phyloP scores from a whole-genome alignment of 1,140 invertebrate genomes.

The Drosophila willistoni region DNA sequence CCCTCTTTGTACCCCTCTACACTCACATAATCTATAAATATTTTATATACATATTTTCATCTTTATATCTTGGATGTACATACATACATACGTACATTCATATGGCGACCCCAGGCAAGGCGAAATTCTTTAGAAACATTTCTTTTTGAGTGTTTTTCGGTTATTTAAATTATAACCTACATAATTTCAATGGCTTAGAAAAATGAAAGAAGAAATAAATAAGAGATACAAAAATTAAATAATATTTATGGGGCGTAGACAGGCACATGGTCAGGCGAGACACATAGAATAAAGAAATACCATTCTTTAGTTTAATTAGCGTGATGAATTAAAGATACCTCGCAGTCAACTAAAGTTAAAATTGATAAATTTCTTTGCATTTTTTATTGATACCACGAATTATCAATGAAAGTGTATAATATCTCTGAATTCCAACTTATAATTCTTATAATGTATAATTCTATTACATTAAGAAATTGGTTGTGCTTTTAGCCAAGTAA shows the following conservation, averaged over 20 bases:
- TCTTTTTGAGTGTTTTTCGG: conserved; percentile 57
- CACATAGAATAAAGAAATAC: conserved; percentile 42
- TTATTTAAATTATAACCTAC: conserved; percentile 80
- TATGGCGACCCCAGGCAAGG: conserved; percentile 74
- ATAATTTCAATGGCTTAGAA: conserved; percentile 77
- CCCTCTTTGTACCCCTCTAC: conserved; percentile 44
- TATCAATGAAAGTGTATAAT: no score
- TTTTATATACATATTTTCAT: conserved; percentile 38
- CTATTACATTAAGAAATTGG: no score
- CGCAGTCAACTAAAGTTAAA: background rate
- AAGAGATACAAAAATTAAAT: conserved; percentile 63
- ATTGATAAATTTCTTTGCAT: no score
- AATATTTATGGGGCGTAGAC: conserved; percentile 78
- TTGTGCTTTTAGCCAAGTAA: no score
- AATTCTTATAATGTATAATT: no score
- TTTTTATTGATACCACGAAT: no score
- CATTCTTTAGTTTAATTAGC: background rate
- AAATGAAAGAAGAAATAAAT: conserved; percentile 48
- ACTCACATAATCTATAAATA: conserved; percentile 76
- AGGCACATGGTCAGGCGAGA: conserved; percentile 70
- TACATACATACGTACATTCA: conserved; percentile 29
- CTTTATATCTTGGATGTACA: background rate
- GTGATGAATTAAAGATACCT: background rate
- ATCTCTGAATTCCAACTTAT: no score
- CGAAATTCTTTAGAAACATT: conserved; percentile 72